Percentiles rank a stretch among this genome's conserved stretches.
Conservation (phyloP, 2,888 invertebrate species). For the Axea sp. region DNA sequence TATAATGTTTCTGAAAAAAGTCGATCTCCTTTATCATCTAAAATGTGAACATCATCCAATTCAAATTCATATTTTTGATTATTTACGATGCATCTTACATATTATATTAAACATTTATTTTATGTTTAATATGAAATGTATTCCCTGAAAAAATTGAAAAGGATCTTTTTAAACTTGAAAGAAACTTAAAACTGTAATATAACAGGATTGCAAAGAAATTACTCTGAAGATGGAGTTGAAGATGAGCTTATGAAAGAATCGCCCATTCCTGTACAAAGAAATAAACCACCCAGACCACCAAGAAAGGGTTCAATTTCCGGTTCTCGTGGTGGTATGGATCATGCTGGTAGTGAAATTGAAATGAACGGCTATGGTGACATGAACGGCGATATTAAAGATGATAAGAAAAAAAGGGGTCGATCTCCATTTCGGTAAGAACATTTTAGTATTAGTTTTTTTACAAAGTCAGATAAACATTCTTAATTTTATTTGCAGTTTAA, state of each 20-base stretch:
- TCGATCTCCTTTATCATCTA: too few relatives aligned
- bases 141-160: too few relatives aligned
- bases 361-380: constrained; percentile 85
- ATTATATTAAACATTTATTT: too few relatives aligned
- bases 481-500: too few relatives aligned
- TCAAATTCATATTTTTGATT: too few relatives aligned
- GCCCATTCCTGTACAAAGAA: constrained; percentile 75
- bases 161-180: too few relatives aligned
- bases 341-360: constrained; percentile 88
- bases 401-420: constrained; percentile 90
- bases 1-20: too few relatives aligned
- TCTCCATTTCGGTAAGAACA: constrained; percentile 91
- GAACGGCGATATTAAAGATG: constrained; percentile 83
- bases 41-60: too few relatives aligned
- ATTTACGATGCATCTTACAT: too few relatives aligned
- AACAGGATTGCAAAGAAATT: constrained; percentile 88
- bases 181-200: neutral
- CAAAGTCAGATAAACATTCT: too few relatives aligned
- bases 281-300: constrained; percentile 85
- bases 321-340: constrained; percentile 81
- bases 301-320: constrained; percentile 85
- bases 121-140: too few relatives aligned
- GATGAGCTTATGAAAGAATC: constrained; percentile 84
- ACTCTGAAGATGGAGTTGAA: constrained; percentile 89
- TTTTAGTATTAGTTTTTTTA: too few relatives aligned